Base-by-base conservation (phyloP, 2,888 invertebrate genomes). In the Hydriomena furcata region DNA sequence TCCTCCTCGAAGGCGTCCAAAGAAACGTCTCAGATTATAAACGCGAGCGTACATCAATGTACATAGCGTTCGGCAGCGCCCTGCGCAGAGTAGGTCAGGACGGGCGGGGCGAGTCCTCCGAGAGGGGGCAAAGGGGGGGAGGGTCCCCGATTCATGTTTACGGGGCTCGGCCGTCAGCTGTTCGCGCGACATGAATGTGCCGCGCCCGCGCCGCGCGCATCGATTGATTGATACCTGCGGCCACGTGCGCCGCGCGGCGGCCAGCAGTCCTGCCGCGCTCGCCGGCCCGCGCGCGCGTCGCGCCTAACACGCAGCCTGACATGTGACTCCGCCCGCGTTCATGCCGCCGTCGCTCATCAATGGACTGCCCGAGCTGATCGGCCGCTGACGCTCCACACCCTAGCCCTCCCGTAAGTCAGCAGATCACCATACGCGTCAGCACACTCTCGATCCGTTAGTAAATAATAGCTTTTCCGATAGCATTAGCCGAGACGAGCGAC, bases 81-180 rank as follows among this genome's bases (percentile, higher is more conserved):
- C 44, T 73, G 76, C 74, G 75, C 76, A 73, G 66, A 71, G 69
- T 70, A 68, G 74, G 72, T 71, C 68, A 68, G 65, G 62, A 43
- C 47, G 45, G 54, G 55, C 62, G 57, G 57, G 65, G 61, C 47
- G 61, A 63, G 61, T 56, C 60, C 56, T 47, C 59, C 56, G 44
- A 24, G 59, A 46, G 57, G 52, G 59, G 56, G 20, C 52, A 37
- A 50, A 58, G 21, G 44, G 51, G 57, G 61, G 54, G 65, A 38
- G 63, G 60, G 71, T 63, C 63, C 68, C 76, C 84, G 81, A 89
- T 89, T 89, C 89, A 89, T 89, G 89, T 84, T 88, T 87, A 87
- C 86, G 79, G 82, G 76, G 74, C 72, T 76, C 76, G 79, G 76
- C 78, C 84, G 89, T 88, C 89, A 89, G 89, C 89, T 89, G 89